Base-by-base conservation (phyloP, 2,797 vertebrate genomes). In the Hydrophis major region DNA sequence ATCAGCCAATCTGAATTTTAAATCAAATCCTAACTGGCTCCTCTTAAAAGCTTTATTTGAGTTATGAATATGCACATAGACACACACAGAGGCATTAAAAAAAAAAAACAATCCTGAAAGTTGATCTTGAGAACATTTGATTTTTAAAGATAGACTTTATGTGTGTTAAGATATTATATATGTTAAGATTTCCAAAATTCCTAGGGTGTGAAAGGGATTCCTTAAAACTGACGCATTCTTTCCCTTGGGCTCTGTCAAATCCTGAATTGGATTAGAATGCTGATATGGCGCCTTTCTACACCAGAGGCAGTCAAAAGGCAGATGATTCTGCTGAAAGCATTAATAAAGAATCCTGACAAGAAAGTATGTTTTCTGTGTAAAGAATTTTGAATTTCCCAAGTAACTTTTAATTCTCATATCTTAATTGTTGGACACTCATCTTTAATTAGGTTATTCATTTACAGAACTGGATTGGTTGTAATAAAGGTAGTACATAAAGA, bases 201-300 rank as follows among this genome's bases (percentile, higher is more conserved):
- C 86, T 94, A 94, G 96, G 95, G 95, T 0, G 93, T 96, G 95
- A 96, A 95, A 95, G 96, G 95, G 95, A 96, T 96, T 97, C 95
- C 95, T 96, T 95, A 93, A 93, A 95, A 94, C 94, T 96, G 96
- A 97, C n/a, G 66, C 86, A 95, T 94, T 93, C 55, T 86, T 93
- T 95, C 95, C 96, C 95, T 94, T 90, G 95, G 95, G 95, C 94
- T 95, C 92, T 93, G 92, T 90, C 92, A 95, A 94, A 96, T 96
- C 94, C 93, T 63, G 91, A 90, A 93, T 91, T 95, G 92, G 95
- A 93, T 90, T 93, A 93, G 56, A 94, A 94, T 94, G 91, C 94
- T 91, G 96, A 94, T 90, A 93, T 92, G 61, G 89, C 86, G 93
- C n/a, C 90, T 96, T 96, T 91, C 92, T 92, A 90, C 90, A 94